Base-by-base conservation (phyloP, 2,888 invertebrate genomes). In the Scaptomyza cyrtandrae region DNA sequence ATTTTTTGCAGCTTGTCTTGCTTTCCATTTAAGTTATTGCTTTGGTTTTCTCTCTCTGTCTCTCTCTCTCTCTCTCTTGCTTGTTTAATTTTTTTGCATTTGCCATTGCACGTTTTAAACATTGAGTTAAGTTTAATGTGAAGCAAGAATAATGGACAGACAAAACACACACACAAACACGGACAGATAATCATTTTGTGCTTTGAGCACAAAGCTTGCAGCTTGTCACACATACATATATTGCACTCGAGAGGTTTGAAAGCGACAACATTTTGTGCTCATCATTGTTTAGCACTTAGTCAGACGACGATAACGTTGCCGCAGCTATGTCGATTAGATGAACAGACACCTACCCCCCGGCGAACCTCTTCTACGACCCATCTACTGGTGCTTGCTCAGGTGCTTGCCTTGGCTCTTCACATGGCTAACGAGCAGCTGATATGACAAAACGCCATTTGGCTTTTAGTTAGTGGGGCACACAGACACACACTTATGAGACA, bases 271-370 rank as follows among this genome's bases (percentile, higher is more conserved):
- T 77, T 75, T 72, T 72, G 64, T 56, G 73, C 81, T 66, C 73
- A 75, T 84, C 87, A 83, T 83, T 83, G 82, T 86, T 86, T 84
- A 75, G 66, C 87, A 86, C 84, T 83, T 86, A 86, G 81, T 70
- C 71, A 78, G 78, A 77, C 61, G 64, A 67, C 68, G 80, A 24
- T 35, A 50, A 37, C 55, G 73, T 35, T 67, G 77, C 60, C 83
- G 61, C 59, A 61, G 71, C 58, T 67, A 65, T 66, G 85, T 75
- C 87, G 82, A 84, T 83, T 83, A 86, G 73, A 75, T 78, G 75
- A 64, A 59, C 64, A 59, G 64, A 55, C 72, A 43, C 24, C 41
- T 60, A 24, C 16, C 43, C 29, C n/a, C 35, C 13, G 5, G 31
- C 31, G 6, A 6, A 31, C 3, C 14, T 9, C 13, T 19, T 13